Evolutionary conservation across 2,888 invertebrate genomes (phyloP).

Genomic region (Megaustenia siamemsis): DNA sequence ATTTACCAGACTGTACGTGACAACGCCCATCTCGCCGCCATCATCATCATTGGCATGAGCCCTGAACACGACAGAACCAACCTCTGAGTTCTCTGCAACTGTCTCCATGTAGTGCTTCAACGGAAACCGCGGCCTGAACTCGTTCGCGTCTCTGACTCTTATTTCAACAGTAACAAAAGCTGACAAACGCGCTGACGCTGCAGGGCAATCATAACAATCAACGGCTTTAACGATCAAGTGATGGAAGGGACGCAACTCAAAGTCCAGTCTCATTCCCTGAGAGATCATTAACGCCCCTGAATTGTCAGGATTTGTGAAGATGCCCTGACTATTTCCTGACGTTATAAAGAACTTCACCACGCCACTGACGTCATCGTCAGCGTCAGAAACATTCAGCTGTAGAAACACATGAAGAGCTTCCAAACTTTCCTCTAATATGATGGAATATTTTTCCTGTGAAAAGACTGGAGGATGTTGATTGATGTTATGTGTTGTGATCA

Average conservation of each 20-base stretch:
- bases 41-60: constrained; percentile 95
- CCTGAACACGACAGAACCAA: constrained; percentile 91
- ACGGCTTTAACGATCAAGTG: constrained; percentile 91
- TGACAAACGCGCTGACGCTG: constrained; percentile 82
- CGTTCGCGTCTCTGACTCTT: constrained; percentile 92
- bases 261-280: constrained; percentile 82
- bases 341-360: constrained; percentile 91
- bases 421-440: constrained; percentile 87
- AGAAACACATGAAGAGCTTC: constrained; percentile 86
- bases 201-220: constrained; percentile 83
- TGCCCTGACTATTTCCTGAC: constrained; percentile 92
- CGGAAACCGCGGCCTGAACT: constrained; percentile 93
- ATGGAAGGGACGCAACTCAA: constrained; percentile 82
- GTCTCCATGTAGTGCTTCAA: constrained; percentile 92
- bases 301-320: constrained; percentile 90
- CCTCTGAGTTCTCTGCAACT: constrained; percentile 93
- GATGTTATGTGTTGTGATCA: constrained; percentile 89
- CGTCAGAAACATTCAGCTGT: constrained; percentile 84
- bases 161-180: constrained; percentile 88
- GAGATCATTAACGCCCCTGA: constrained; percentile 83
- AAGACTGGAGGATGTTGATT: constrained; percentile 94
- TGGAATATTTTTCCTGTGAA: constrained; percentile 87
- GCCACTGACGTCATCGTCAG: constrained; percentile 82
- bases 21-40: constrained; percentile 89
- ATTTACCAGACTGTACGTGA: constrained; percentile 87